phyloP scores from a whole-genome alignment of 2,113 vertebrate species.

The Hystrix cristata region DNA sequence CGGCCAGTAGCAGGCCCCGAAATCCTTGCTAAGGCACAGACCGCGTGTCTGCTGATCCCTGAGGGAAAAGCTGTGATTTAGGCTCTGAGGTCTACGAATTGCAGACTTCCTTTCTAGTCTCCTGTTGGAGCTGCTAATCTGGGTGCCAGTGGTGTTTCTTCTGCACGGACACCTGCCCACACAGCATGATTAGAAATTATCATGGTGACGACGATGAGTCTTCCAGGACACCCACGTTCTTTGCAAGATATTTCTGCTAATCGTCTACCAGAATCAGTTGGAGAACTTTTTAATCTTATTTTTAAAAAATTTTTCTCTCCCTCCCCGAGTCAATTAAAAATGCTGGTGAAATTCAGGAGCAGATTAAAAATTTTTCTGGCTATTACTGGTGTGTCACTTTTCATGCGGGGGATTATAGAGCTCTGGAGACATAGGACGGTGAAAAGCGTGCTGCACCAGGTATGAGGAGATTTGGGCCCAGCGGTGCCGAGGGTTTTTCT shows the following conservation, averaged over 20 bases:
- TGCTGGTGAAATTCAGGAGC: background rate
- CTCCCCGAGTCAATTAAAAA: constrained; percentile 26
- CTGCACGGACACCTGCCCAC: constrained; percentile 83
- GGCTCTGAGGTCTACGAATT: constrained; percentile 72
- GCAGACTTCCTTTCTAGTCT: constrained; percentile 73
- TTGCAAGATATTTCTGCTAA: constrained; percentile 82
- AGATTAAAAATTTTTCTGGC: background rate
- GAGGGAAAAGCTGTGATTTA: constrained; percentile 68
- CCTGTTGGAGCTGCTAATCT: constrained; percentile 78
- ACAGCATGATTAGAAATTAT: constrained; percentile 84
- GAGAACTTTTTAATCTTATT: constrained; percentile 54
- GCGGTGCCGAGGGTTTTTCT: background rate
- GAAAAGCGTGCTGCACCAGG: background rate
- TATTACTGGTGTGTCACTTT: background rate
- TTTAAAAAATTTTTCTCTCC: background rate
- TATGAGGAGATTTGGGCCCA: background rate
- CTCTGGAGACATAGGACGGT: background rate
- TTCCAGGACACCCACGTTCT: constrained; percentile 83
- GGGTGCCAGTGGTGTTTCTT: constrained; percentile 80
- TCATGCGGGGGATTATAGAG: background rate
- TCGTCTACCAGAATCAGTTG: constrained; percentile 69
- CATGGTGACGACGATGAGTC: constrained; percentile 78
- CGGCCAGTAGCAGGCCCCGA: constrained; percentile 25
- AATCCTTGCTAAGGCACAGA: constrained; percentile 4
- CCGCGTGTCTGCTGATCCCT: constrained; percentile 29